Evolutionary conservation across 1,140 invertebrate genomes (phyloP).

Genomic region (Panagrolaimus sp.): DNA sequence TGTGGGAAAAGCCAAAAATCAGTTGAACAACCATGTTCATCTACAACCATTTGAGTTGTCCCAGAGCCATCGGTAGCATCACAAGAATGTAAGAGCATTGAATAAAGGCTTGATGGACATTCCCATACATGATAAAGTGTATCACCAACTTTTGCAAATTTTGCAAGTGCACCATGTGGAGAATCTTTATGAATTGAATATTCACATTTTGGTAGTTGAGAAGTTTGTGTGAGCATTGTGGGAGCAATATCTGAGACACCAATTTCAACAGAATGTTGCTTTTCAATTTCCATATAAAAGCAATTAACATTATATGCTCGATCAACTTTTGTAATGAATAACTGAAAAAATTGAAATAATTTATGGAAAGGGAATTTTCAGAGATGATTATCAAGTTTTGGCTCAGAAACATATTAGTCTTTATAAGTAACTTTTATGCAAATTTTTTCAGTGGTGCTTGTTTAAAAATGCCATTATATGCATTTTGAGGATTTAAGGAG

Average conservation of each 20-base stretch:
- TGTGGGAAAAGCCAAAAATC: constrained; percentile 49
- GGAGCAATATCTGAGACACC: constrained; percentile 48
- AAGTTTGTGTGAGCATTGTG: constrained; percentile 26
- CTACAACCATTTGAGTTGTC: constrained; percentile 39
- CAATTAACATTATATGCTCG: constrained; percentile 56
- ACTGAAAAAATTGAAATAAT: constrained; percentile 27
- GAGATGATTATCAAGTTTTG: too few species aligned
- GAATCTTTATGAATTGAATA: constrained; percentile 55
- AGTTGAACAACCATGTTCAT: constrained; percentile 48
- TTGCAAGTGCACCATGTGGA: constrained; percentile 51
- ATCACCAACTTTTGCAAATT: constrained; percentile 52
- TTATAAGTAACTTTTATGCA: too few species aligned
- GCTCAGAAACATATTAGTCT: too few species aligned
- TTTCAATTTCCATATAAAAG: constrained; percentile 50
- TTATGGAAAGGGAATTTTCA: too few species aligned
- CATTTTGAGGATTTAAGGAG: too few species aligned
- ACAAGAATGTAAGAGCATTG: constrained; percentile 52
- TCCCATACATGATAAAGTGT: constrained; percentile 51
- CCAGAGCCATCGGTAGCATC: constrained; percentile 51
- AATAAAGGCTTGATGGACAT: constrained; percentile 43
- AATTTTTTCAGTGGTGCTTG: too few species aligned
- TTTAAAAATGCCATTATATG: too few species aligned
- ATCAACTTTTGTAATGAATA: constrained; percentile 52
- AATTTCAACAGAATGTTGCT: constrained; percentile 45
- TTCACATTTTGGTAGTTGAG: constrained; percentile 38